Base-by-base conservation (phyloP, 2,113 vertebrate species). In the Procavia capensis region DNA sequence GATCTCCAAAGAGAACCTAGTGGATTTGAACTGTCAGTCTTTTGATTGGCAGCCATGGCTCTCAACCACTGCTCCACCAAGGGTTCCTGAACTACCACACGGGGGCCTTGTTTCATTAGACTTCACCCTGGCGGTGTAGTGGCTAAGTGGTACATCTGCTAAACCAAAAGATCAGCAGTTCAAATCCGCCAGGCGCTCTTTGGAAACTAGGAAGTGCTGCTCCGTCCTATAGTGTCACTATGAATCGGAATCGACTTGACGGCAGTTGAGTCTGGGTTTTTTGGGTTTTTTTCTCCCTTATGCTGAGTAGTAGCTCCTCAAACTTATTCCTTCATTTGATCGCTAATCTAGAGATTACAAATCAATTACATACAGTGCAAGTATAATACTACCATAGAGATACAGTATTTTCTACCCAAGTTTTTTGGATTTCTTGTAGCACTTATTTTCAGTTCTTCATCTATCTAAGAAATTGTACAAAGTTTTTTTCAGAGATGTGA, bases 41-140 rank as follows among this genome's bases (percentile, higher is more conserved):
- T n/a, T n/a, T n/a, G n/a, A n/a, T n/a, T n/a, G n/a, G n/a, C n/a
- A n/a, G n/a, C n/a, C n/a, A n/a, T n/a, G n/a, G n/a, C n/a, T n/a
- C n/a, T n/a, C n/a, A n/a, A n/a, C n/a, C n/a, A n/a, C n/a, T n/a
- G n/a, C n/a, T n/a, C n/a, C n/a, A n/a, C n/a, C n/a, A n/a, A n/a
- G n/a, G n/a, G n/a, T n/a, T n/a, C n/a, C n/a, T 84, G 85, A 95
- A 86, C 87, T 78, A 84, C 91, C 93, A 97, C 64, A 63, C 29
- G 91, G 41, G 76, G 96, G 91, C 90, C 91, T 95, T 95, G 82
- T 78, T 74, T 95, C 66, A 94, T 88, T 84, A 95, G 22, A 14
- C 1, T 76, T n/a, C n/a, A n/a, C n/a, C n/a, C n/a, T n/a, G n/a
- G n/a, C n/a, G n/a, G n/a, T n/a, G n/a, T n/a, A n/a, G n/a, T n/a